Conservation (phyloP, 2,888 invertebrate genomes). For the Drosophila dives region DNA sequence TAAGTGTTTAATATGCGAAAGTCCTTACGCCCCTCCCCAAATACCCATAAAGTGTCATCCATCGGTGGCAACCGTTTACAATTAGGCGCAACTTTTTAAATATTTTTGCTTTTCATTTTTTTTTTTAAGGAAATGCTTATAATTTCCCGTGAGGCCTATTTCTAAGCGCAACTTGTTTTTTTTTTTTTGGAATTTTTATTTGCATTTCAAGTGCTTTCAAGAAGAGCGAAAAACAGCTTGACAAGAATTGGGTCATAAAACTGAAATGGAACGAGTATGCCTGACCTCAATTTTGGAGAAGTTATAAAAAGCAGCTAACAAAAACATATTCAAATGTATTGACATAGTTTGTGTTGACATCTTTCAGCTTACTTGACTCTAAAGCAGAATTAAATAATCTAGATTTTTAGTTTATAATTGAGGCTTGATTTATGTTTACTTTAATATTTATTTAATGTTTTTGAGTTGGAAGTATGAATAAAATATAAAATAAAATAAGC, state of each 20-base stretch:
- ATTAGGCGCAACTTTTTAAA: conserved; percentile 74
- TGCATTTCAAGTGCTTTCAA: conserved; percentile 50
- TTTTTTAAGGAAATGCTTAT: conserved; percentile 56
- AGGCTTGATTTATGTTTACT: neutral
- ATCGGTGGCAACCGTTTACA: conserved; percentile 61
- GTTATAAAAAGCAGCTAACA: neutral
- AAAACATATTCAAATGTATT: neutral
- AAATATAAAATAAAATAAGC: too few species aligned
- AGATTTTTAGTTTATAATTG: neutral
- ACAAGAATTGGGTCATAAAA: conserved; percentile 12
- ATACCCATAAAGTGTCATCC: conserved; percentile 73
- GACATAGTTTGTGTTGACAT: neutral
- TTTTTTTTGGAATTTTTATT: conserved; percentile 52
- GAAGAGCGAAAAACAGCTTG: conserved; percentile 13
- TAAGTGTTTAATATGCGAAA: conserved; percentile 45
- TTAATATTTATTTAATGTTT: neutral
- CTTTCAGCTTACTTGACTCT: neutral
- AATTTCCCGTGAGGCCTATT: conserved; percentile 75
- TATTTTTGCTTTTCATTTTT: conserved; percentile 39
- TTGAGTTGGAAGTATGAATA: neutral
- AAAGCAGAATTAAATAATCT: neutral
- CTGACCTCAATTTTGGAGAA: conserved; percentile 28
- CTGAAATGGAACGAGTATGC: conserved; percentile 2
- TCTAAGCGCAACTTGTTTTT: conserved; percentile 40
- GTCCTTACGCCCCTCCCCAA: conserved; percentile 37